Evolutionary conservation across 2,888 invertebrate genomes (phyloP), one percentile per base, ranked within the genome.

Genomic region (Lycophotia porphyrea): DNA sequence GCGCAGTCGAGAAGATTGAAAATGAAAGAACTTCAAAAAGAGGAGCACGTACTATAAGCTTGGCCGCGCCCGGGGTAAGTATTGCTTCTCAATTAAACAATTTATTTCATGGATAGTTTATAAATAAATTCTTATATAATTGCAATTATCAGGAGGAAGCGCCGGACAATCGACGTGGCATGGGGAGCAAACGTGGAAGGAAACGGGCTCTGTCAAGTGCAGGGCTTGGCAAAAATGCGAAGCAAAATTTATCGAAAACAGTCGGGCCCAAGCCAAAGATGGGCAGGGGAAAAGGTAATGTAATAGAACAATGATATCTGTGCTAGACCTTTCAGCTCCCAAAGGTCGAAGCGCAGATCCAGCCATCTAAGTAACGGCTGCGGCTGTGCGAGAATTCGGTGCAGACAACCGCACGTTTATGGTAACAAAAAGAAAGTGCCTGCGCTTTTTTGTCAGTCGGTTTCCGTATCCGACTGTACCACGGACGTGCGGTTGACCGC

Each of bases 141-240:
- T 36, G 7, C 1, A 60, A 60, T 63, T 2, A 90, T 52, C 65
- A 92, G 91, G 91, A 90, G 24, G 90, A 90, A 52, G 58, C 81
- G 18, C 66, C 75, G 2, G 89, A 91, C 5, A 82, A 72, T n/a
- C 91, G 91, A 77, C 90, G 91, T 24, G 89, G 90, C 4, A 72
- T 78, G 27, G 93, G 91, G 11, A 91, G 92, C 71, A 94, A 94
- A 82, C 93, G 95, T 15, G 95, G 95, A 8, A 90, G 95, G 44
- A 95, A 95, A 78, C 92, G 96, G 1, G 95, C 95, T 0, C 86
- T 91, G 7, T 95, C 95, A 0, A 91, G 94, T 15, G 93, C 94
- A 0, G 93, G 94, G 0, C 78, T 92, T 1, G 84, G 87, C 0
- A 95, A 94, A 82, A 88, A 88, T 9, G 86, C 88, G 15, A 90